phyloP scores from a whole-genome alignment of 2,888 invertebrate species.

The Tryphoninae sp. region DNA sequence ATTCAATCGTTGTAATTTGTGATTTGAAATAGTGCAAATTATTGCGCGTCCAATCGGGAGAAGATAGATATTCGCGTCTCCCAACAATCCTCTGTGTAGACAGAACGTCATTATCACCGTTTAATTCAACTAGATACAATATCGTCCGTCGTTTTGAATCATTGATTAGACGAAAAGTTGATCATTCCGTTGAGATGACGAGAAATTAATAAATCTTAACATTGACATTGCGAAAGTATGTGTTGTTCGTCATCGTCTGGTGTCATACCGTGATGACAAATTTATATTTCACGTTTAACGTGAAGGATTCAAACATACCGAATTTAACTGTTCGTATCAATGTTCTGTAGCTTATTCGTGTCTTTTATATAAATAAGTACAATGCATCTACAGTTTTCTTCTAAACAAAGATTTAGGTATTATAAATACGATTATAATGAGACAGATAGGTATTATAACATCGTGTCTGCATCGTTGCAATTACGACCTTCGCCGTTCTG shows the following conservation, averaged over 20 bases:
- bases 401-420: too few relatives aligned
- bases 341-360: not conserved
- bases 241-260: not conserved
- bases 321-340: constrained; percentile 17
- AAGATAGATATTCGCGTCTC: not conserved
- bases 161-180: too few relatives aligned
- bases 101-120: constrained; percentile 3
- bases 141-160: too few relatives aligned
- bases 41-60: not conserved
- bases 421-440: too few relatives aligned
- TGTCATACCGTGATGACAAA: constrained; percentile 27
- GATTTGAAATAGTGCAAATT: not conserved
- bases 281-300: constrained; percentile 29
- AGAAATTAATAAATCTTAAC: constrained; percentile 30
- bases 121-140: constrained; percentile 1
- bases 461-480: too few relatives aligned
- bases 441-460: too few relatives aligned
- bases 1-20: not conserved
- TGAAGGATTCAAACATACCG: not conserved
- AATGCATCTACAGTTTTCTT: not conserved
- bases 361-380: not conserved
- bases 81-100: not conserved
- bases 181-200: not conserved
- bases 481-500: too few relatives aligned
- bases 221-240: constrained; percentile 32